phyloP scores from a whole-genome alignment of 2,113 vertebrate genomes.

The Dasyornis broadbenti region DNA sequence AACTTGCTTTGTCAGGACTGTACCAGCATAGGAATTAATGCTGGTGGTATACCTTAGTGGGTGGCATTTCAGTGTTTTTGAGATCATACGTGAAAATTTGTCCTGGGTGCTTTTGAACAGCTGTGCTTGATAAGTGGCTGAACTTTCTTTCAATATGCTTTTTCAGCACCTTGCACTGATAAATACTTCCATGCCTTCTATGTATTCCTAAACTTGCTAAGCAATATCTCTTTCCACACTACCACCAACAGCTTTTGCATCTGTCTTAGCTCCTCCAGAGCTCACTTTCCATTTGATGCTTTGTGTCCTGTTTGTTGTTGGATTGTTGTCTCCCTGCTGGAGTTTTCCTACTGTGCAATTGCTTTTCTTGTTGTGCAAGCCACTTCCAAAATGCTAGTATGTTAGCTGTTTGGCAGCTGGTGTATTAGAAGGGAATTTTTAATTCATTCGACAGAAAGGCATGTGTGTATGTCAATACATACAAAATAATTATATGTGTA shows the following conservation, averaged over 20 bases:
- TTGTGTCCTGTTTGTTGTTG: slow-evolving; percentile 10
- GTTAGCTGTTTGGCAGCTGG: background rate
- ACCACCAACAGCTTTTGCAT: background rate
- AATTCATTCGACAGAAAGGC: background rate
- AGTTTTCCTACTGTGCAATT: background rate
- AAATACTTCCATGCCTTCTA: background rate
- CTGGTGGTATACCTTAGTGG: background rate
- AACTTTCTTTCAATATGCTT: background rate
- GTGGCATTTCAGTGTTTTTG: background rate
- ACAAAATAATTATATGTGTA: background rate
- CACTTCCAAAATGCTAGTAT: background rate
- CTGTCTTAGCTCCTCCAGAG: background rate
- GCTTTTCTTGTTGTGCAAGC: background rate
- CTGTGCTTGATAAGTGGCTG: background rate
- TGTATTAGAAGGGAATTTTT: background rate
- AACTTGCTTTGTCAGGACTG: background rate
- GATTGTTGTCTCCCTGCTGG: slow-evolving; percentile 13
- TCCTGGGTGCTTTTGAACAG: background rate
- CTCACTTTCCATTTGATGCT: background rate
- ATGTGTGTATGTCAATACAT: background rate
- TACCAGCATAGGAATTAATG: background rate
- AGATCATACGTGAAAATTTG: background rate
- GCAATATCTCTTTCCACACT: background rate
- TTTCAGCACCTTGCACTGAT: background rate
- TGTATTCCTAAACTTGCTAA: background rate